Base-by-base conservation (phyloP, 2,113 vertebrate genomes). In the Tragelaphus scriptus region DNA sequence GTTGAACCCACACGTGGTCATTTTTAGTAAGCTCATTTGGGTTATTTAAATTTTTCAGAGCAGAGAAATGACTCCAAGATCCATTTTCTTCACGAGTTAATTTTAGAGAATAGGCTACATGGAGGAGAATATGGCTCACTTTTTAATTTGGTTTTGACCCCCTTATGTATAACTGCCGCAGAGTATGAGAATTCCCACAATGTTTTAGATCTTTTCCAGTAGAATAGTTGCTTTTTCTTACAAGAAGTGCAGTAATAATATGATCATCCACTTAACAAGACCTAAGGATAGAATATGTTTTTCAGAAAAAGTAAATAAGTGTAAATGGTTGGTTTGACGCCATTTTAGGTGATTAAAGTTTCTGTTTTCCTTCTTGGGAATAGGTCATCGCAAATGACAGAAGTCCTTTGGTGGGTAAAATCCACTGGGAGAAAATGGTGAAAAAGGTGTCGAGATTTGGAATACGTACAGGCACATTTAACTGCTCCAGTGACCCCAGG, bases 371-470 rank as follows among this genome's bases (percentile, higher is more conserved):
- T 58, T 98, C 94, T 92, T 91, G 96, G 81, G 87, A 89, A 90
- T 80, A 99, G 99, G 99, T 99, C 77, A 99, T 99, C 88, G 99
- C 99, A 90, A 99, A 99, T 5, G 99, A 99, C 98, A 99, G 99
- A 97, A 99, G 99, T 90, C 99, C 99, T 16, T 98, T 99, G 95
- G 98, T 99, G 97, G 99, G 99, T 98, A 99, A 99, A 98, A 99
- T 99, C 92, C 99, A 99, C 98, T 99, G 99, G 99, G 99, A 99
- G 95, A 99, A 99, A 98, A 99, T 99, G 99, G 99, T 99, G 71
- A 99, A 99, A 98, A 99, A 99, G 97, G 99, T 99, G 5, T 99
- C 99, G 36, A 99, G 99, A 98, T 99, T 99, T 90, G 99, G 99
- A 94, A 99, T 99, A 98, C 99, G 99, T 91, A 99, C 99, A 32